Evolutionary conservation across 2,888 invertebrate species (phyloP).

Genomic region (Rhagium mordax): DNA sequence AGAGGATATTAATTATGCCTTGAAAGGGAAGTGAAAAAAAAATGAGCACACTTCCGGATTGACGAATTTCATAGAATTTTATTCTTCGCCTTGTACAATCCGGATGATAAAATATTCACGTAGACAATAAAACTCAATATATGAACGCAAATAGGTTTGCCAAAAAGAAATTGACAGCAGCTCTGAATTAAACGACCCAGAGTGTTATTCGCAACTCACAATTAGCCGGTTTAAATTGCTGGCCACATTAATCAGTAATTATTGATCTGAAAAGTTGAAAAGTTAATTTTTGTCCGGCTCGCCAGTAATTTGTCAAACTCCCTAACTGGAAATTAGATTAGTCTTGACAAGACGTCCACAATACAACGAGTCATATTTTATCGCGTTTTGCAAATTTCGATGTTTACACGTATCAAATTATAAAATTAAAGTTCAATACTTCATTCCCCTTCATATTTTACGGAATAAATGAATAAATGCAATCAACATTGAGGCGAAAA

Average conservation of each 20-base stretch:
- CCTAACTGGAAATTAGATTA: slow-evolving; percentile 10
- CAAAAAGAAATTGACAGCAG: not conserved
- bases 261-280: slow-evolving; percentile 17
- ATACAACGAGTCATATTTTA: not conserved
- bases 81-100: too few species aligned
- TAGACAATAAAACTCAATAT: too few species aligned
- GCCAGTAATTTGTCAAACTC: slow-evolving; percentile 15
- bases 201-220: not conserved
- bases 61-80: too few species aligned
- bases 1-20: too few species aligned
- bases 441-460: not conserved
- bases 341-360: slow-evolving; percentile 1
- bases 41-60: too few species aligned
- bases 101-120: too few species aligned
- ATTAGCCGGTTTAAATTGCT: not conserved
- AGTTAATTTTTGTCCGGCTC: slow-evolving; percentile 11
- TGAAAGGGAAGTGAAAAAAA: too few species aligned
- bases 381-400: not conserved
- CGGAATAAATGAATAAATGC: not conserved
- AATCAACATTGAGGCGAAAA: not conserved
- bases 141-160: too few species aligned
- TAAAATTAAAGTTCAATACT: not conserved
- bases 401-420: not conserved
- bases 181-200: not conserved
- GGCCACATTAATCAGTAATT: not conserved